Percentiles rank a stretch among this genome's conserved stretches.
Evolutionary conservation across 2,113 vertebrate genomes (phyloP).

Genomic region (Pelecanus crispus): DNA sequence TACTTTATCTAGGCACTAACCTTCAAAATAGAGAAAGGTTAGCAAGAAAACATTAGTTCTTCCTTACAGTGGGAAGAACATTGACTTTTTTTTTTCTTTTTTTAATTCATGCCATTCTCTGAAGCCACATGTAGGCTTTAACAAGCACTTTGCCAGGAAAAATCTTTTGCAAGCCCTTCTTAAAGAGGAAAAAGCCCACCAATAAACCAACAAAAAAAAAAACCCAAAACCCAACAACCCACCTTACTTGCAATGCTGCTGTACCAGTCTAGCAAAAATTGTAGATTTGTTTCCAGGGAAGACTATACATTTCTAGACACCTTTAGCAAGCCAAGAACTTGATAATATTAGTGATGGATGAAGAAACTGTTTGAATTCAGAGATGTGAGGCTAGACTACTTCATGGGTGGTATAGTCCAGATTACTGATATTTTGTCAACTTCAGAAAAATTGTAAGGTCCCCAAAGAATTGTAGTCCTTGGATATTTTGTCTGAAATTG

Average conservation of each 20-base stretch:
- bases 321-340: not conserved
- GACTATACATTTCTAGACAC: not conserved
- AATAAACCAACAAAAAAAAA: not conserved
- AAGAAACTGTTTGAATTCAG: not conserved
- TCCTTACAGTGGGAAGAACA: not conserved
- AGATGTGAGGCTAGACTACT: not conserved
- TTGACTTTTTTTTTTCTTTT: not conserved
- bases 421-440: not conserved
- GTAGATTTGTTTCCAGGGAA: not conserved
- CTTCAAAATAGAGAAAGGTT: slow-evolving; percentile 15
- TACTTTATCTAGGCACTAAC: not conserved
- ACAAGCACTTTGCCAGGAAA: not conserved
- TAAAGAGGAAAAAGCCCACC: not conserved
- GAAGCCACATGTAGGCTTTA: not conserved
- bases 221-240: too few relatives aligned
- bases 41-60: slow-evolving; percentile 20
- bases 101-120: not conserved
- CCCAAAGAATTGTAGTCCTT: not conserved
- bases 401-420: not conserved
- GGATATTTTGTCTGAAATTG: not conserved
- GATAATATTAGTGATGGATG: not conserved
- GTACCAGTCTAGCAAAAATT: not conserved
- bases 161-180: not conserved
- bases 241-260: not conserved
- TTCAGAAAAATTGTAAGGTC: not conserved